phyloP scores from a whole-genome alignment of 2,113 vertebrate genomes.

The Alexandromys fortis region DNA sequence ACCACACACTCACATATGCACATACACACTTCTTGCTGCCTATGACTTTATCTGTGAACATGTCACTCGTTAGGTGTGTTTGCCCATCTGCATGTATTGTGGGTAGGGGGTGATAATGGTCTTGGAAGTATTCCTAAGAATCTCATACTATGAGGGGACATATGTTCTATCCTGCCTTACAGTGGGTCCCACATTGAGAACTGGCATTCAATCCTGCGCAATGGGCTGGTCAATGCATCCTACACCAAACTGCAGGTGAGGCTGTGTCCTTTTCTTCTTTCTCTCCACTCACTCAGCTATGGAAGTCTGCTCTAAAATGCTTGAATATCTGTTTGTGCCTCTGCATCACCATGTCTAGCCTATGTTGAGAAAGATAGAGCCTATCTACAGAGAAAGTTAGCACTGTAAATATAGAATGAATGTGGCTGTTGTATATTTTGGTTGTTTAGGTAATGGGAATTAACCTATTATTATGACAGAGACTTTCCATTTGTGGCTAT shows the following conservation, averaged over 20 bases:
- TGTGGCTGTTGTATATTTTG: background rate
- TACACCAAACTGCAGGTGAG: slow-evolving; percentile 99
- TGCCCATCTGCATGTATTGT: slow-evolving; percentile 8
- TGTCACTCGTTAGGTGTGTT: background rate
- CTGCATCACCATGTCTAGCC: background rate
- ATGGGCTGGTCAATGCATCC: slow-evolving; percentile 99
- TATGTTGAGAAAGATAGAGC: background rate
- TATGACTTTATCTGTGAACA: background rate
- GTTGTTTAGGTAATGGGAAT: background rate
- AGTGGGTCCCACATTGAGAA: slow-evolving; percentile 99
- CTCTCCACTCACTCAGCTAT: background rate
- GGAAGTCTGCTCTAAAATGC: background rate
- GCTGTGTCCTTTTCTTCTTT: slow-evolving; percentile 48
- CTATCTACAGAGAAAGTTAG: slow-evolving; percentile 48
- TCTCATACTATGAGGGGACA: slow-evolving; percentile 39
- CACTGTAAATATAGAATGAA: background rate
- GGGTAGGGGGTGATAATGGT: background rate
- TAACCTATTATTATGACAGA: slow-evolving; percentile 42
- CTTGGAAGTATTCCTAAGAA: background rate
- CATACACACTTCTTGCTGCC: background rate
- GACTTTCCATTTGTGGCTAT: background rate
- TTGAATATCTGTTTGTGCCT: background rate
- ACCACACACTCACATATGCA: background rate
- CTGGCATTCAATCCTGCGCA: slow-evolving; percentile 99
- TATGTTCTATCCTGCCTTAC: slow-evolving; percentile 73